A percentile compares a stretch with the other conserved stretches of the same genome.
Conservation (phyloP, 2,113 vertebrate species). For the Zosterops borbonicus region DNA sequence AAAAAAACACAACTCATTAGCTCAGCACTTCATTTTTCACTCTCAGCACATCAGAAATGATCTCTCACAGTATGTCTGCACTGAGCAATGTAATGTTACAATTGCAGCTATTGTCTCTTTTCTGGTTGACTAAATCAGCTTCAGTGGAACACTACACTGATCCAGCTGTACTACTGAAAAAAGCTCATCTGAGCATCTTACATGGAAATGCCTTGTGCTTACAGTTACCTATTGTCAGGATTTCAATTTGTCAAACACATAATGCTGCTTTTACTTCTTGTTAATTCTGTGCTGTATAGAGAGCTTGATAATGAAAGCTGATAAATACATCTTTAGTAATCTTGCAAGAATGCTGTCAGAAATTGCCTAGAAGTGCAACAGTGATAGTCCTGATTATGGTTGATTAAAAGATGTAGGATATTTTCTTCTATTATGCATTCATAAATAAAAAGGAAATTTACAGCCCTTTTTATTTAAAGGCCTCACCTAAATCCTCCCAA, state of each 20-base stretch:
- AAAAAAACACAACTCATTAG: background rate
- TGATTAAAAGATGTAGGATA: background rate
- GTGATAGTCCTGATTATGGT: background rate
- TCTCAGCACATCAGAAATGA: background rate
- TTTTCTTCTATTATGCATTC: background rate
- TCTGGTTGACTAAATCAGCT: background rate
- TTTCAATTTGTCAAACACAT: background rate
- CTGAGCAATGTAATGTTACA: background rate
- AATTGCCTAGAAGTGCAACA: background rate
- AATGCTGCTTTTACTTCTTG: background rate
- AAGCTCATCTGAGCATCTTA: background rate
- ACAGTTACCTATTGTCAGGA: background rate
- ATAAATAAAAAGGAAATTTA: background rate
- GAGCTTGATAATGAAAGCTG: background rate
- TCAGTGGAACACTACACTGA: background rate
- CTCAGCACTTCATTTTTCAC: background rate
- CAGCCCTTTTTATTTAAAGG: background rate
- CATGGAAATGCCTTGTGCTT: background rate
- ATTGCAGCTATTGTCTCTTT: background rate
- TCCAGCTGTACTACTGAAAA: background rate
- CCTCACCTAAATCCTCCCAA: background rate
- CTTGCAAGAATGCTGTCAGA: background rate
- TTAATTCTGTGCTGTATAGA: background rate
- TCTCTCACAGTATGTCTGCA: background rate
- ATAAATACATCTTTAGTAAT: background rate